Conservation (phyloP, 2,797 vertebrate species). For the Rhinophrynus dorsalis region DNA sequence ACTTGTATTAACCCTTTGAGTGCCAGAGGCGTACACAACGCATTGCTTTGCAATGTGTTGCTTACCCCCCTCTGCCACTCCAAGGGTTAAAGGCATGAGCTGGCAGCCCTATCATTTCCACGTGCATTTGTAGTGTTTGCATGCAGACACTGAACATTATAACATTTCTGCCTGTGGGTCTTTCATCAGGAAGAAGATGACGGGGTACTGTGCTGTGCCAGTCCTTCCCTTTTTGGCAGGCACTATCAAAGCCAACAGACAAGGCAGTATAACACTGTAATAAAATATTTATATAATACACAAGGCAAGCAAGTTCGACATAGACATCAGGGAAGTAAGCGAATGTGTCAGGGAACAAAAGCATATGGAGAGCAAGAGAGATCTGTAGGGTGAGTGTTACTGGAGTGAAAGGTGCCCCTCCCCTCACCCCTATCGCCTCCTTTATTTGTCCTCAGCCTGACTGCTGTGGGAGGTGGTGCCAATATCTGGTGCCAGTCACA, state of each 20-base stretch:
- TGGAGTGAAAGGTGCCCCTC: neutral
- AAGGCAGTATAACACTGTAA: conserved; percentile 33
- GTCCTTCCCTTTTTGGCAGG: conserved; percentile 12
- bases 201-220: neutral
- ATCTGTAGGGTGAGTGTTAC: neutral
- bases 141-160: neutral
- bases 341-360: conserved; percentile 16
- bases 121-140: neutral
- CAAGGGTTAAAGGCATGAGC: no score
- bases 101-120: no score
- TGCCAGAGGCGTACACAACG: no score
- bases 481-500: neutral
- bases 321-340: conserved; percentile 1
- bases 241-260: conserved; percentile 37
- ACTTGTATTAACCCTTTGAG: no score
- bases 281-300: conserved; percentile 44
- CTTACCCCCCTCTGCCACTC: no score
- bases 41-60: no score
- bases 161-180: neutral
- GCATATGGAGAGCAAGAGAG: neutral
- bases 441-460: neutral
- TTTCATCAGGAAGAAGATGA: neutral
- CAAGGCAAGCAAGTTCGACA: conserved; percentile 5
- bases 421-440: neutral
- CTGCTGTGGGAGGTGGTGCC: neutral